Base-by-base conservation (phyloP, 2,797 vertebrate genomes). In the Xiphorhynchus erythropygius region DNA sequence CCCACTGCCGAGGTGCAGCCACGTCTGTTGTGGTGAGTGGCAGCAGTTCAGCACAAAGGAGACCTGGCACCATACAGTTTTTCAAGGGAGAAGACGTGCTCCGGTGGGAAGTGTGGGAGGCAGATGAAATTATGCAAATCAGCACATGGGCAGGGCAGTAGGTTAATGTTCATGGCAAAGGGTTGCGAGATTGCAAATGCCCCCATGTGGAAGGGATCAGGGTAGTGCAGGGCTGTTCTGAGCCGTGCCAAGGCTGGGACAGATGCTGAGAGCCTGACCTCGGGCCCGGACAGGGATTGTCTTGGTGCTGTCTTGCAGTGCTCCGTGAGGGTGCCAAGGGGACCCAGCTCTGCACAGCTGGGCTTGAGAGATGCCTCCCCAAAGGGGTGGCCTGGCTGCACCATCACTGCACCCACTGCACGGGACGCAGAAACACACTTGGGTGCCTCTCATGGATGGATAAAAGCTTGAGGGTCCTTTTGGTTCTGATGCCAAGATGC, bases 161-260 rank as follows among this genome's bases (percentile, higher is more conserved):
- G 60, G 89, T 92, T 96, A 93, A 90, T 77, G 89, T 83, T 94
- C 89, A 39, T 23, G 60, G 46, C 15, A 46, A 64, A 93, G 78
- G 71, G 59, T 56, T 70, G 63, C 0, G 4, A 37, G 70, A 59
- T 12, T 79, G 32, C 3, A 10, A 90, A 90, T 88, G 80, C 83
- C 74, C 44, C 73, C 85, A 21, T 1, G 67, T 79, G 80, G 95
- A 70, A 67, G 70, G 44, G 60, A 62, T 24, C 0, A 1, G 64
- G 60, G 64, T 11, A 42, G 14, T 14, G 68, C 81, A 57, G 53
- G 37, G 37, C 35, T 73, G 5, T 41, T 47, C 8, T 0, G 3
- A n/a, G 33, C 42, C 12, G 1, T 0, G 2, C 59, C 11, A 42
- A 30, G 42, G 28, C 18, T 1, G 2, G 27, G 65, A 19, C n/a